phyloP scores from a whole-genome alignment of 2,113 vertebrate species.

The Rhabdornis inornatus region DNA sequence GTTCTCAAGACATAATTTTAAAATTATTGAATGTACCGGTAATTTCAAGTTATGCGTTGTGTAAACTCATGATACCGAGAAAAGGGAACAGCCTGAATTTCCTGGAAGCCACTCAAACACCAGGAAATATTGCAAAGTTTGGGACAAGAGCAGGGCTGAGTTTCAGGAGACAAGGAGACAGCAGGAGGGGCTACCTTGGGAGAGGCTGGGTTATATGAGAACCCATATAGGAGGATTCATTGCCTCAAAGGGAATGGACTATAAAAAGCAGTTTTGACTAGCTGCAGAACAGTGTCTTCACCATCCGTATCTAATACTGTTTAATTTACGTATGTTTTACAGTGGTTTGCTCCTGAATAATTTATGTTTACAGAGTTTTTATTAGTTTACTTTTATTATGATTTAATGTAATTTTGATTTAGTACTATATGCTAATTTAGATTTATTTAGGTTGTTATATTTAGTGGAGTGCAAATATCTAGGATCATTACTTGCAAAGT shows the following conservation, averaged over 20 bases:
- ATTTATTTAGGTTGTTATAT: neutral
- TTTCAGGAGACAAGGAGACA: neutral
- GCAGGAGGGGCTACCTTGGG: neutral
- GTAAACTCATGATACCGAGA: neutral
- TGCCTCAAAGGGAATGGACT: neutral
- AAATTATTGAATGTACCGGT: neutral
- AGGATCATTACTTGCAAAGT: neutral
- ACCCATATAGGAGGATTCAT: neutral
- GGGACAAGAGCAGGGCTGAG: neutral
- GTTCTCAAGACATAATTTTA: neutral
- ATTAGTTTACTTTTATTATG: neutral
- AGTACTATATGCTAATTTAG: neutral
- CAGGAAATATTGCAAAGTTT: neutral
- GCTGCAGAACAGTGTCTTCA: neutral
- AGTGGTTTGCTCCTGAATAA: neutral
- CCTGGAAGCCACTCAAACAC: neutral
- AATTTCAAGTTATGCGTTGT: accelerated
- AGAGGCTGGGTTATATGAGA: neutral
- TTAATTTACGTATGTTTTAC: neutral
- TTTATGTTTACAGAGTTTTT: neutral
- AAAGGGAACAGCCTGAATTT: neutral
- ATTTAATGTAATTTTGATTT: neutral
- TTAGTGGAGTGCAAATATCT: neutral
- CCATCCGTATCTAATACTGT: neutral
- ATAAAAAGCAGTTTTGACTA: neutral